A percentile compares a stretch with the other conserved stretches of the same genome.
Conservation (phyloP, 1,140 invertebrate species). For the Pachyrhynchus sulphureomaculatus region DNA sequence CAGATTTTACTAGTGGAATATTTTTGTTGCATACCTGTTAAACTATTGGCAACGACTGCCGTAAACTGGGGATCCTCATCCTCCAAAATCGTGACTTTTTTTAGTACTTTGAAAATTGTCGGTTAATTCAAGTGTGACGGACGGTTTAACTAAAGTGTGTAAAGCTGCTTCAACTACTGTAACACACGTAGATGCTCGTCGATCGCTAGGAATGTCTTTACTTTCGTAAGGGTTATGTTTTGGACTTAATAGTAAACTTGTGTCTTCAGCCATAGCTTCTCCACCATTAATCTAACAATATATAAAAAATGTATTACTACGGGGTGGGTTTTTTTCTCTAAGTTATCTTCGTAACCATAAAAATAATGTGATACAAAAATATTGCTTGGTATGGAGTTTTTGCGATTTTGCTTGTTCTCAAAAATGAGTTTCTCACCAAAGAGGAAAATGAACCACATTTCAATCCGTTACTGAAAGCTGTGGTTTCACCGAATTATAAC, state of each 20-base stretch:
- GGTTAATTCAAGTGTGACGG: constrained; percentile 5
- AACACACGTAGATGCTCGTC: constrained; percentile 4
- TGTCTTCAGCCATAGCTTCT: constrained; percentile 68
- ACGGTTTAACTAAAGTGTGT: constrained; percentile 35
- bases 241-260: constrained; percentile 58
- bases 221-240: constrained; percentile 55
- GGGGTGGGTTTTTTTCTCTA: too few relatives aligned
- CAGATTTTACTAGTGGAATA: not conserved
- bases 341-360: too few relatives aligned
- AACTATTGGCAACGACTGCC: constrained; percentile 68
- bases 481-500: too few relatives aligned
- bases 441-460: too few relatives aligned
- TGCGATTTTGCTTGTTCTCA: too few relatives aligned
- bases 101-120: constrained; percentile 27
- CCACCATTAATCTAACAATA: constrained; percentile 58
- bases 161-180: constrained; percentile 39
- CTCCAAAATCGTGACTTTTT: constrained; percentile 56
- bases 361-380: too few relatives aligned
- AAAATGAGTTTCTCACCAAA: too few relatives aligned
- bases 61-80: constrained; percentile 73
- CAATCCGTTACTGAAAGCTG: too few relatives aligned
- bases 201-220: not conserved
- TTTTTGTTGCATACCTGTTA: constrained; percentile 54
- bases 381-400: too few relatives aligned
- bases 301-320: not conserved